Evolutionary conservation across 2,797 vertebrate genomes (phyloP).

Genomic region (Sandelia bainsii): DNA sequence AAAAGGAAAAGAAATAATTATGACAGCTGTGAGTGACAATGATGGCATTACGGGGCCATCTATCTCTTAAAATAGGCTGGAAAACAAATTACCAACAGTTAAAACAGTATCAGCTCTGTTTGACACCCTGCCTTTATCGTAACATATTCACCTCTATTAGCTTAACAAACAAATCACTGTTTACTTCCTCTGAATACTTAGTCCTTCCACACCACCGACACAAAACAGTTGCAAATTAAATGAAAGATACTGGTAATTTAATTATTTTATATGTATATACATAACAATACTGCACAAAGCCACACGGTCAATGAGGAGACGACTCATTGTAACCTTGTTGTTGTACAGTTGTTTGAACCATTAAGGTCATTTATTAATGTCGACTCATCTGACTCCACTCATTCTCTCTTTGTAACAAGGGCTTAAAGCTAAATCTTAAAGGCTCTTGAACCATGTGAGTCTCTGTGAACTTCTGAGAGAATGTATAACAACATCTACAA

Average conservation of each 20-base stretch:
- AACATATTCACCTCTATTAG: slow-evolving; percentile 34
- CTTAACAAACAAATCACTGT: slow-evolving; percentile 46
- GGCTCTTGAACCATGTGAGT: neutral
- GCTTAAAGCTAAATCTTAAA: neutral
- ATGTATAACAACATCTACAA: slow-evolving; percentile 12
- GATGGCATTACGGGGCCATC: neutral
- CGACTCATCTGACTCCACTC: slow-evolving; percentile 22
- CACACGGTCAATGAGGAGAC: slow-evolving; percentile 10
- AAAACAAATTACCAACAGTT: no score
- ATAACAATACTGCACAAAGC: slow-evolving; percentile 6
- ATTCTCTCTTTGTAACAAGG: slow-evolving; percentile 15
- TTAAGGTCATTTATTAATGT: slow-evolving; percentile 27
- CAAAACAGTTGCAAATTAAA: slow-evolving; percentile 17
- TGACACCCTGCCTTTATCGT: no score
- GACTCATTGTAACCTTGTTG: slow-evolving; percentile 9
- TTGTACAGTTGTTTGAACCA: slow-evolving; percentile 28
- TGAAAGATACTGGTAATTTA: slow-evolving; percentile 28
- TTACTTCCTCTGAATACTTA: slow-evolving; percentile 26
- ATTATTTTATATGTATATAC: slow-evolving; percentile 14
- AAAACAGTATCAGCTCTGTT: no score
- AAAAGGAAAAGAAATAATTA: slow-evolving; percentile 1
- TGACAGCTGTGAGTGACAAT: slow-evolving; percentile 25
- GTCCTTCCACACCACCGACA: slow-evolving; percentile 6
- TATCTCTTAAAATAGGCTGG: slow-evolving; percentile 11
- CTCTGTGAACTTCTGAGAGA: slow-evolving; percentile 25